A percentile compares a stretch with the other conserved stretches of the same genome.
These are phyloP conservation scores for Periophthalmus magnuspinnatus DNA, from an alignment of 2,797 vertebrate genomes.

Conservation along the genomic window DNA sequence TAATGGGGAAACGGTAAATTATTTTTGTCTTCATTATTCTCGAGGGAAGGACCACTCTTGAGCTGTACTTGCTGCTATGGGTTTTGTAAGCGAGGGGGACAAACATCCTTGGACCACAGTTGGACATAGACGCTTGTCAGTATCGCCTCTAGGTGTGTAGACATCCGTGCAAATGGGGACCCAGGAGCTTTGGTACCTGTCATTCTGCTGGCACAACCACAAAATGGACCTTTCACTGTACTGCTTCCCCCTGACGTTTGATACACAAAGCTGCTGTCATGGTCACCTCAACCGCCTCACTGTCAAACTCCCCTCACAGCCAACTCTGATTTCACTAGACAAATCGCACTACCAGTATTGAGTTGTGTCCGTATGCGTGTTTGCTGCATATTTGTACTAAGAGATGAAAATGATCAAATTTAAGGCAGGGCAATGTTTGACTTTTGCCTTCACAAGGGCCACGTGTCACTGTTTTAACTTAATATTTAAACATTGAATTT, in stretches of 20 bases:
- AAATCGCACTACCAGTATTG: conserved; percentile 78
- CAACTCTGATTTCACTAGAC: conserved; percentile 65
- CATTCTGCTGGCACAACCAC: conserved; percentile 67
- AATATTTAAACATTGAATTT: conserved; percentile 53
- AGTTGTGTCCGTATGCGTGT: conserved; percentile 25
- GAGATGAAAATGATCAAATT: conserved; percentile 63
- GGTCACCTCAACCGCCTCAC: conserved; percentile 51
- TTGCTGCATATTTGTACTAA: conserved; percentile 73
- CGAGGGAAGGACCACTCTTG: conserved; percentile 65
- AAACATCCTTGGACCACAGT: conserved; percentile 70
- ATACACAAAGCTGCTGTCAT: conserved; percentile 64
- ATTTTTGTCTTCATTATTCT: conserved; percentile 35
- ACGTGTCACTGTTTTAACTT: conserved; percentile 59
- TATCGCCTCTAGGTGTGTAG: conserved; percentile 58
- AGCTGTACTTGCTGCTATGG: conserved; percentile 83
- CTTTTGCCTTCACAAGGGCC: conserved; percentile 56
- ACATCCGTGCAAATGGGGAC: conserved; percentile 52
- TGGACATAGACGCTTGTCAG: conserved; percentile 54
- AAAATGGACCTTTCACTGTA: conserved; percentile 84
- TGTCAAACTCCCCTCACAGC: conserved; percentile 54
- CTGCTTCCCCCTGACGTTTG: conserved; percentile 69
- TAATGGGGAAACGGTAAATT: conserved; percentile 50
- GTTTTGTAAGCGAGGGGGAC: conserved; percentile 69
- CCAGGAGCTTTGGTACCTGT: conserved; percentile 62
- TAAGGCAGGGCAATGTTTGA: conserved; percentile 32